phyloP scores from a whole-genome alignment of 1,140 invertebrate genomes.

The Neocloeon triangulifer region DNA sequence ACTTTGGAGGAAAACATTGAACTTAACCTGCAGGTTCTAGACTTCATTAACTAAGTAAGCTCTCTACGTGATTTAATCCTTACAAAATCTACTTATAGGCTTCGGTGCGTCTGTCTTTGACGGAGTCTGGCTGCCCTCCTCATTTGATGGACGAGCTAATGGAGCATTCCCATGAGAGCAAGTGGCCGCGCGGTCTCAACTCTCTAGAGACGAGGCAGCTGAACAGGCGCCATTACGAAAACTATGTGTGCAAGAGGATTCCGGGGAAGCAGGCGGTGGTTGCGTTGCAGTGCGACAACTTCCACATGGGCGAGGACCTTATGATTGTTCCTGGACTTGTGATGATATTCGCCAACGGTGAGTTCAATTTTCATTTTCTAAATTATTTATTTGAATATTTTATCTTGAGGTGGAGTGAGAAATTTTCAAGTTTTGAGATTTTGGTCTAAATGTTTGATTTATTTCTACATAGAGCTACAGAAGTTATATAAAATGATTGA shows the following conservation, averaged over 20 bases:
- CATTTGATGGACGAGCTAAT: constrained; percentile 86
- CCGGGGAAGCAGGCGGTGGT: constrained; percentile 88
- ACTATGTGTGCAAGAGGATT: constrained; percentile 81
- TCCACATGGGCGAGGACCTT: constrained; percentile 85
- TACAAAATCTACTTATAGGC: too few relatives aligned
- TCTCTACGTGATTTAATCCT: too few relatives aligned
- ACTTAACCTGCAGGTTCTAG: too few relatives aligned
- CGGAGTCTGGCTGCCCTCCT: constrained; percentile 76
- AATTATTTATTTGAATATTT: neutral
- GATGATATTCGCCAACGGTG: constrained; percentile 96
- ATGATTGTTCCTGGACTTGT: constrained; percentile 91
- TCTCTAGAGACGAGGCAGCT: constrained; percentile 84
- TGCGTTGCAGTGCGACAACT: constrained; percentile 83
- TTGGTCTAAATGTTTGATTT: neutral
- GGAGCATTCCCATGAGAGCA: constrained; percentile 89
- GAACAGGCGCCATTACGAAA: constrained; percentile 78
- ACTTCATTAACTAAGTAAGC: too few relatives aligned
- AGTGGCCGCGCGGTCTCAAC: constrained; percentile 79
- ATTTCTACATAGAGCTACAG: neutral
- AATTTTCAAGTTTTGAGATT: neutral
- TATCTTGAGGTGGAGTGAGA: neutral
- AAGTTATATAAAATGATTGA: too few relatives aligned
- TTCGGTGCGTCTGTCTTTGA: constrained; percentile 76
- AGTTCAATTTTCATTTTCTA: constrained; percentile 17
- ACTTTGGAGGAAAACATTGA: too few relatives aligned